These are phyloP conservation scores for Andinoacara biseriatus DNA, from an alignment of 2,113 vertebrate species.

Conservation along the genomic window DNA sequence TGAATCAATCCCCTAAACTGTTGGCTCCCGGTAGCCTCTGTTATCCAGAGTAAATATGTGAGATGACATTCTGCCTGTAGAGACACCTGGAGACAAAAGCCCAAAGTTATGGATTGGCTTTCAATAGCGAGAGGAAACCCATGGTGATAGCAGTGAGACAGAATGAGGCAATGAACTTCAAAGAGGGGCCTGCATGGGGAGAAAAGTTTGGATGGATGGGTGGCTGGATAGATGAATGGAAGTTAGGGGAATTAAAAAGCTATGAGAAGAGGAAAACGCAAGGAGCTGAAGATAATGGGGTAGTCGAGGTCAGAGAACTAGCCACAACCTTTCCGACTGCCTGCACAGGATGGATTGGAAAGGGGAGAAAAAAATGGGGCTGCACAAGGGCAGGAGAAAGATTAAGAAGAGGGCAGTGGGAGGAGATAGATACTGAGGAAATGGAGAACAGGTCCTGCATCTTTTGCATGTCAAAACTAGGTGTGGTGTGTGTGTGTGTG, in stretches of 20 bases:
- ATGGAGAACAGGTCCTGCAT: conserved; percentile 33
- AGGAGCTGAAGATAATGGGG: conserved; percentile 41
- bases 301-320: conserved; percentile 40
- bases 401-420: conserved; percentile 52
- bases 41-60: conserved; percentile 65
- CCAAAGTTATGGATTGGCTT: conserved; percentile 52
- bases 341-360: conserved; percentile 46
- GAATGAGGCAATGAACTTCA: conserved; percentile 17
- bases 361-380: conserved; percentile 14
- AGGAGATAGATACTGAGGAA: conserved; percentile 53
- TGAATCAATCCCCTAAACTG: conserved; percentile 71
- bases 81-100: conserved; percentile 54
- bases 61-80: conserved; percentile 58
- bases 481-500: conserved; percentile 1
- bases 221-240: conserved; percentile 38
- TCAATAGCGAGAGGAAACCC: conserved; percentile 35
- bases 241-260: conserved; percentile 43
- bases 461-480: conserved; percentile 19
- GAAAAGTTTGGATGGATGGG: conserved; percentile 43
- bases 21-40: conserved; percentile 43
- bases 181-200: conserved; percentile 20
- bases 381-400: conserved; percentile 52
- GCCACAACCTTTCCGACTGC: conserved; percentile 36
- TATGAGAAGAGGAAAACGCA: conserved; percentile 12
- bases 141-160: conserved; percentile 24